phyloP scores from a whole-genome alignment of 2,888 invertebrate species.

The Apodemia mormo region DNA sequence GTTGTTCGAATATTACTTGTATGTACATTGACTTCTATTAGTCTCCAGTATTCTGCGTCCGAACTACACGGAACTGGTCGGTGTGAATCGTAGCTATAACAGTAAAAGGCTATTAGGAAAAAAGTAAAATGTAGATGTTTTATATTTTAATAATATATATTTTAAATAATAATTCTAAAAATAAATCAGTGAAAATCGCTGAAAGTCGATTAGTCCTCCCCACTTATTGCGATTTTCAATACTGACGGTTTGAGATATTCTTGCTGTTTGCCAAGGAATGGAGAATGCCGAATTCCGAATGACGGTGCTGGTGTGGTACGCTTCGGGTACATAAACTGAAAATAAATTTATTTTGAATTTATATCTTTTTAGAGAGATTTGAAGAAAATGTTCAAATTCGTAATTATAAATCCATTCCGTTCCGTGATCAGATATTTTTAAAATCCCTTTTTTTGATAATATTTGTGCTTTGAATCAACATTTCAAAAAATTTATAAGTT shows the following conservation, averaged over 20 bases:
- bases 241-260: conserved; percentile 52
- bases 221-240: conserved; percentile 43
- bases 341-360: conserved; percentile 19
- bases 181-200: no score
- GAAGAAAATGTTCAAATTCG: no score
- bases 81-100: no score
- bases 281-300: conserved; percentile 64
- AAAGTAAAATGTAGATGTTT: neutral
- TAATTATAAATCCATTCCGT: no score
- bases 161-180: neutral
- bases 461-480: conserved; percentile 29
- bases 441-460: conserved; percentile 63
- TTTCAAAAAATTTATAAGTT: no score
- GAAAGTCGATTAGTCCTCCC: conserved; percentile 7
- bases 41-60: no score
- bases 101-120: neutral
- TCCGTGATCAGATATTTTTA: no score
- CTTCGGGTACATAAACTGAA: conserved; percentile 56
- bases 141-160: neutral
- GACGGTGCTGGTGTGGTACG: conserved; percentile 54
- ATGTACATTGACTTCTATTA: no score
- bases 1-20: no score
- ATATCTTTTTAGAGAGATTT: no score
- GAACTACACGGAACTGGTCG: no score
- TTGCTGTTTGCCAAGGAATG: conserved; percentile 50